Evolutionary conservation across 2,797 vertebrate genomes (phyloP).

Genomic region (Phylloscopus collybita): DNA sequence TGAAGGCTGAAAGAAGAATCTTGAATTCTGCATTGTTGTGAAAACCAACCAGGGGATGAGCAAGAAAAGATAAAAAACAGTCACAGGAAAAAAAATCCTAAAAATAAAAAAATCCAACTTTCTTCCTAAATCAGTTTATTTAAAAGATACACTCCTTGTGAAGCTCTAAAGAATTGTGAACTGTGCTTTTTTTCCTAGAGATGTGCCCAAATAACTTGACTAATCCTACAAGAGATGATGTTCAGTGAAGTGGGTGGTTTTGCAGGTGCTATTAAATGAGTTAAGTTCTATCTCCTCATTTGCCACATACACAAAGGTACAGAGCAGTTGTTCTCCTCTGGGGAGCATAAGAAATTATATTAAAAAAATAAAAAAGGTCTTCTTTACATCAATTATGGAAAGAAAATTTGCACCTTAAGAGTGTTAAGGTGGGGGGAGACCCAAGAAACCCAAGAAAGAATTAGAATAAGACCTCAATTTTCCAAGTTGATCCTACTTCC

Average conservation of each 20-base stretch:
- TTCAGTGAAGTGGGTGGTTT: background rate
- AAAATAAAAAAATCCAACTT: background rate
- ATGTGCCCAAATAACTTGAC: background rate
- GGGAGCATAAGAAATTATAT: background rate
- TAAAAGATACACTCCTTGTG: background rate
- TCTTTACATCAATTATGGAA: background rate
- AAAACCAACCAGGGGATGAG: background rate
- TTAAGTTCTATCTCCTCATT: background rate
- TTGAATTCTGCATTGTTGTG: background rate
- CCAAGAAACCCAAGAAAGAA: background rate
- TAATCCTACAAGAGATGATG: background rate
- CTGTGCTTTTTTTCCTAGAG: background rate
- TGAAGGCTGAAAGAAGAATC: background rate
- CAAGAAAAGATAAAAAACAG: background rate
- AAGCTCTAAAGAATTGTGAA: background rate
- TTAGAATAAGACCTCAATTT: background rate
- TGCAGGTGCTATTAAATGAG: background rate
- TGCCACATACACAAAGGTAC: background rate
- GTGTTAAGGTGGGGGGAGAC: background rate
- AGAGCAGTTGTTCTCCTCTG: background rate
- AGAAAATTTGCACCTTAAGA: background rate
- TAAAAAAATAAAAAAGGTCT: background rate
- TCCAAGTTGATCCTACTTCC: background rate
- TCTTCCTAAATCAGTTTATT: background rate
- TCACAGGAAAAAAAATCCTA: background rate